Evolutionary conservation across 2,797 vertebrate genomes (phyloP).

Genomic region (Cyprinella venusta): DNA sequence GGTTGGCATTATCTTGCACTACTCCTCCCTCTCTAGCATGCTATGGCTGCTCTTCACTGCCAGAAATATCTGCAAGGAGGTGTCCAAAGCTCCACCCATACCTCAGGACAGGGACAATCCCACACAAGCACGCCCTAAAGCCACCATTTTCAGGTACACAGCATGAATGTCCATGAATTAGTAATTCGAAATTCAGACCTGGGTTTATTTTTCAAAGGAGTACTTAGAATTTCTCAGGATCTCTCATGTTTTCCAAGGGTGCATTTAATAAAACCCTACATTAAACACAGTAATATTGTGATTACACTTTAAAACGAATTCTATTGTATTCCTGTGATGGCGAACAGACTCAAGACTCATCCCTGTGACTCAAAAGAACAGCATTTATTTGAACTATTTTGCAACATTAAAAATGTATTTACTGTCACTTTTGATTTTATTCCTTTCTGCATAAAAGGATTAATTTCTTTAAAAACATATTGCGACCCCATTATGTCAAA

Average conservation of each 20-base stretch:
- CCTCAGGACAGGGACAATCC: constrained; percentile 77
- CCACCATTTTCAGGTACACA: constrained; percentile 72
- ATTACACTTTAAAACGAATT: not conserved
- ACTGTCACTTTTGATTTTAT: not conserved
- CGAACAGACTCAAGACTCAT: no score
- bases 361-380: not conserved
- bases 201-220: not conserved
- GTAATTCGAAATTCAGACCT: not conserved
- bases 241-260: not conserved
- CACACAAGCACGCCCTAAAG: constrained; percentile 63
- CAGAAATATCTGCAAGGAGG: constrained; percentile 91
- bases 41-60: constrained; percentile 92
- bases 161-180: not conserved
- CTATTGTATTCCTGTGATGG: not conserved
- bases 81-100: constrained; percentile 84
- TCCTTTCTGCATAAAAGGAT: not conserved
- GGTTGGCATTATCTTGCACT: constrained; percentile 92
- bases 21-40: constrained; percentile 90
- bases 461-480: not conserved
- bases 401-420: not conserved
- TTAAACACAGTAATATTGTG: not conserved
- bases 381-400: no score
- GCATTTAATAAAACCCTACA: no score
- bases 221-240: not conserved
- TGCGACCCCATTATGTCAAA: not conserved